Evolutionary conservation across 2,888 invertebrate species (phyloP), one percentile per base, ranked within the genome.

Genomic region (Hyposoter dolosus): DNA sequence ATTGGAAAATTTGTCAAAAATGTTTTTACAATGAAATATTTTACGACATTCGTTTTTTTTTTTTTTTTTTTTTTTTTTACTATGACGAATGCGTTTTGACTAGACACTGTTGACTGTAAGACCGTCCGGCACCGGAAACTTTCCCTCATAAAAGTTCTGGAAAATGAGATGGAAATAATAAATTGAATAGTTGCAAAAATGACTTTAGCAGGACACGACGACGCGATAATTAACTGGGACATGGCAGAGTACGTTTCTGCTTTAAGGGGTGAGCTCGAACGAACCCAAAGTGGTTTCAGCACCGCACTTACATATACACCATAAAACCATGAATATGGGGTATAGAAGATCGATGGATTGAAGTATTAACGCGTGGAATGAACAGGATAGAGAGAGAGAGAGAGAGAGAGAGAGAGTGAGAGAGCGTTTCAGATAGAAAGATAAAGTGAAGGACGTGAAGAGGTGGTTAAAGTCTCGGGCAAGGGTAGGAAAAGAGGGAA

Each of bases 331-430:
- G 66, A 66, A 60, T 60, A 60, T 43, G 32, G 19, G 50, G 50
- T 12, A n/a, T 50, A 7, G 56, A 80, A 35, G 79, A 71, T 71
- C 71, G 74, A 81, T 74, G 66, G 81, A 81, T 81, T 63, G 63
- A 28, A 35, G 69, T 50, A 69, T 69, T 75, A 75, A 79, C 53
- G 69, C 23, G 60, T 35, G 78, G 65, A 32, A 63, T 47, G 35
- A 56, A 72, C 43, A 28, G 40, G 43, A 15, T 19, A 43, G 53
- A n/a, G 12, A 19, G 40, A 40, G 43, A 15, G 68, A 43, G 53
- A 28, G 17, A 19, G 50, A 28, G 35, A 28, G 23, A n/a, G 32
- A 19, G 32, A 19, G 65, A 43, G 82, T 68, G 75, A n/a, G 15
- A 32, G 77, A 77, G 71, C 32, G 28, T 65, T 47, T 66, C 5